These are phyloP conservation scores for Spilarctia lutea DNA, from an alignment of 2,888 invertebrate genomes.

Conservation along the genomic window DNA sequence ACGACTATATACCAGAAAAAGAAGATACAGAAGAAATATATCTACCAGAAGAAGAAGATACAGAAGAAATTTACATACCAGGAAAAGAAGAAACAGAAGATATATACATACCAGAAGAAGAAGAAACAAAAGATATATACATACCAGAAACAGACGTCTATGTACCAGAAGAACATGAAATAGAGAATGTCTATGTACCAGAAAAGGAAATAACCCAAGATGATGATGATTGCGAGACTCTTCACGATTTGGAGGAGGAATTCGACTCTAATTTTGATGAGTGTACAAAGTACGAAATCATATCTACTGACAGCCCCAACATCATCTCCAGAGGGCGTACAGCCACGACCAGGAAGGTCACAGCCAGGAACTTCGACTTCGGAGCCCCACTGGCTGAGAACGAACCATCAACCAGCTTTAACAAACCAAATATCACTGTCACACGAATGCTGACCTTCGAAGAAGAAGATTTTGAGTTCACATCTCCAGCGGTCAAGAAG, in stretches of 20 bases:
- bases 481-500: conserved; percentile 71
- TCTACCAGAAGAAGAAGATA: conserved; percentile 30
- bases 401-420: conserved; percentile 79
- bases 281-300: conserved; percentile 82
- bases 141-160: conserved; percentile 38
- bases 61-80: too few relatives aligned
- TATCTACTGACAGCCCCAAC: conserved; percentile 82
- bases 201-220: conserved; percentile 65
- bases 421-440: conserved; percentile 63
- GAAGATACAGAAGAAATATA: too few relatives aligned
- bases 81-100: too few relatives aligned
- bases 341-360: conserved; percentile 68
- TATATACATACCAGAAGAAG: too few relatives aligned
- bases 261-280: conserved; percentile 77
- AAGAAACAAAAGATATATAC: too few relatives aligned
- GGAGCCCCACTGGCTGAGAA: conserved; percentile 77
- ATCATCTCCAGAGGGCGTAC: conserved; percentile 76
- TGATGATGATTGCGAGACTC: conserved; percentile 60
- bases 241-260: conserved; percentile 81
- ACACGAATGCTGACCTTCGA: conserved; percentile 80
- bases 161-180: conserved; percentile 65
- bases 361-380: conserved; percentile 73
- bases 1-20: too few relatives aligned
- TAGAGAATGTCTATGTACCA: conserved; percentile 60
- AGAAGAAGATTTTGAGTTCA: conserved; percentile 77